Evolutionary conservation across 2,888 invertebrate genomes (phyloP).

Genomic region (Monoplex corrugatus): DNA sequence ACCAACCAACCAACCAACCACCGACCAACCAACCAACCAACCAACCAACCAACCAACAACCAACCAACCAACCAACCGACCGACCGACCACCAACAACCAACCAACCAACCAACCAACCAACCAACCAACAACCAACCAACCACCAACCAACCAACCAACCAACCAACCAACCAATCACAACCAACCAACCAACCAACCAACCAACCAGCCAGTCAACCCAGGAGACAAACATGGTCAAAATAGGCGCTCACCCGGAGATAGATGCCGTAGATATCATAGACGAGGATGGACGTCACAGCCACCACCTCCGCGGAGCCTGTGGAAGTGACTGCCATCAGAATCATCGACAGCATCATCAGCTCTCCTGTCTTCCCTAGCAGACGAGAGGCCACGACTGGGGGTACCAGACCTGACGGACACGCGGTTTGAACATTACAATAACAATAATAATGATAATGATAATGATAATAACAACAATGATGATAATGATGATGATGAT

Average conservation of each 20-base stretch:
- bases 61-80: no score
- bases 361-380: constrained; percentile 78
- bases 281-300: constrained; percentile 81
- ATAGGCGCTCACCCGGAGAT: constrained; percentile 63
- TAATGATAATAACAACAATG: background rate
- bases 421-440: background rate
- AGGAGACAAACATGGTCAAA: no score
- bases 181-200: no score
- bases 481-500: background rate
- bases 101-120: no score
- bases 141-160: no score
- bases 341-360: constrained; percentile 78
- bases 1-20: no score
- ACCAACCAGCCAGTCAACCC: no score
- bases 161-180: no score
- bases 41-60: no score
- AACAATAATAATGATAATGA: background rate
- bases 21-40: no score
- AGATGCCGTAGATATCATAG: constrained; percentile 79
- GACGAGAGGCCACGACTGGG: constrained; percentile 77
- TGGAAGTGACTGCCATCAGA: constrained; percentile 81
- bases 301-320: constrained; percentile 81
- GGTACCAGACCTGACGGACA: constrained; percentile 77
- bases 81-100: no score
- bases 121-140: no score